phyloP scores from a whole-genome alignment of 2,888 invertebrate species.

The Acleris emargana region DNA sequence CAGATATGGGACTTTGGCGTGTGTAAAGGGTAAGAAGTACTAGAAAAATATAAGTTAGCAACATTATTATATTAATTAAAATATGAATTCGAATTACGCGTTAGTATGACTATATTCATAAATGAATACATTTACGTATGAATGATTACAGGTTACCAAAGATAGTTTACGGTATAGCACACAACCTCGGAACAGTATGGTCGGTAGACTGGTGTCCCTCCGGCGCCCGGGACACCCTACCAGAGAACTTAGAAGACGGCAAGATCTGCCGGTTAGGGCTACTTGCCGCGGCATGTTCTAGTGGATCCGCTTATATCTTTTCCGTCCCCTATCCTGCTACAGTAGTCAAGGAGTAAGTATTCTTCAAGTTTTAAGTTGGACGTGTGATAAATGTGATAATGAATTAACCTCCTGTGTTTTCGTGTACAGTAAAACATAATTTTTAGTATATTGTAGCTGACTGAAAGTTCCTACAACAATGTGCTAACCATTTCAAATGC shows the following conservation, averaged over 20 bases:
- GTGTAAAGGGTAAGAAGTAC: conserved; percentile 59
- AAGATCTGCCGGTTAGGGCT: conserved; percentile 83
- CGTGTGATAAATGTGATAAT: no score
- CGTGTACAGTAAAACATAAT: no score
- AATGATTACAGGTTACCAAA: conserved; percentile 49
- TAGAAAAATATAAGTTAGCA: neutral
- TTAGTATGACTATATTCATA: neutral
- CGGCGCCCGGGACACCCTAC: conserved; percentile 81
- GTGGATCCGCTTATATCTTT: conserved; percentile 85
- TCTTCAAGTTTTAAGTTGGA: conserved; percentile 8
- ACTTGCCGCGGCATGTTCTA: conserved; percentile 87
- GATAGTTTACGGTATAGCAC: conserved; percentile 84
- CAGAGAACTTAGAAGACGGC: conserved; percentile 29
- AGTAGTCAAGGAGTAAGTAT: conserved; percentile 54
- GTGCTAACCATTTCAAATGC: no score
- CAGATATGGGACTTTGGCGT: conserved; percentile 88
- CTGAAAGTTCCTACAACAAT: no score
- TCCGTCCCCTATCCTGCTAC: conserved; percentile 79
- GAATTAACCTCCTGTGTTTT: no score
- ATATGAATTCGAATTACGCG: no score
- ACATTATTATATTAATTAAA: neutral
- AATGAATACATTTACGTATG: neutral
- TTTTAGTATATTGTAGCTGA: no score
- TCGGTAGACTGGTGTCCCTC: conserved; percentile 91
- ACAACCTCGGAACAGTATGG: conserved; percentile 87